Percentiles rank a stretch among this genome's conserved stretches.
These are phyloP conservation scores for Ginglymostoma cirratum DNA, from an alignment of 2,113 vertebrate species.

Conservation along the genomic window DNA sequence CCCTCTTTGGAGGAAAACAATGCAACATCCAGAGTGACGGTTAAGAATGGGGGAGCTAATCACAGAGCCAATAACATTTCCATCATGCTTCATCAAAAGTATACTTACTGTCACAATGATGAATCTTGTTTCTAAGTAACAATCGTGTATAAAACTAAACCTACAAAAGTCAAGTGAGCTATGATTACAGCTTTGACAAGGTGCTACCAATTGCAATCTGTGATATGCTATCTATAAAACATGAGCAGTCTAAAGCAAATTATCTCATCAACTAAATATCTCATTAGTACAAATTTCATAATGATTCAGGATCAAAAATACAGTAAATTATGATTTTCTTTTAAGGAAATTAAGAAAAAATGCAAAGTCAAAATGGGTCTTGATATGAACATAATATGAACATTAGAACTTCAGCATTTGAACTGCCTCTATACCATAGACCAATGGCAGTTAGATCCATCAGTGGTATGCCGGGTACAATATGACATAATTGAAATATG, in stretches of 20 bases:
- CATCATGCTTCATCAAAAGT: conserved; percentile 40
- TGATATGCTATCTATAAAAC: conserved; percentile 39
- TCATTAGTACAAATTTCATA: conserved; percentile 44
- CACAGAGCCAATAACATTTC: conserved; percentile 41
- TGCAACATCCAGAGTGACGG: conserved; percentile 44
- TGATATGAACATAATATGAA: background rate
- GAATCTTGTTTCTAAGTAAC: conserved; percentile 40
- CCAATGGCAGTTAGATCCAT: background rate
- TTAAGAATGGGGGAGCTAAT: conserved; percentile 38
- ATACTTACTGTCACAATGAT: conserved; percentile 42
- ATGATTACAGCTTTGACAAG: conserved; percentile 43
- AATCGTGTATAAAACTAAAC: conserved; percentile 51
- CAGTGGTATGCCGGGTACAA: background rate
- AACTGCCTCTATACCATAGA: background rate
- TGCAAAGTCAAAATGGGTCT: background rate
- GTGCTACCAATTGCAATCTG: conserved; percentile 41
- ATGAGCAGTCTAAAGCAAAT: conserved; percentile 43
- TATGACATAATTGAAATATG: background rate
- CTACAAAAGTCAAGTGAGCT: conserved; percentile 44
- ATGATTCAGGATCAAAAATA: conserved; percentile 40
- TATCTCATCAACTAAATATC: conserved; percentile 45
- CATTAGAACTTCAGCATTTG: background rate
- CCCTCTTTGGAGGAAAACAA: background rate
- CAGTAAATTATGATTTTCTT: conserved; percentile 7
- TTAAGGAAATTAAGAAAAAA: background rate